These are phyloP conservation scores for Oscheius myriophilus DNA, from an alignment of 2,888 invertebrate genomes.

Conservation along the genomic window DNA sequence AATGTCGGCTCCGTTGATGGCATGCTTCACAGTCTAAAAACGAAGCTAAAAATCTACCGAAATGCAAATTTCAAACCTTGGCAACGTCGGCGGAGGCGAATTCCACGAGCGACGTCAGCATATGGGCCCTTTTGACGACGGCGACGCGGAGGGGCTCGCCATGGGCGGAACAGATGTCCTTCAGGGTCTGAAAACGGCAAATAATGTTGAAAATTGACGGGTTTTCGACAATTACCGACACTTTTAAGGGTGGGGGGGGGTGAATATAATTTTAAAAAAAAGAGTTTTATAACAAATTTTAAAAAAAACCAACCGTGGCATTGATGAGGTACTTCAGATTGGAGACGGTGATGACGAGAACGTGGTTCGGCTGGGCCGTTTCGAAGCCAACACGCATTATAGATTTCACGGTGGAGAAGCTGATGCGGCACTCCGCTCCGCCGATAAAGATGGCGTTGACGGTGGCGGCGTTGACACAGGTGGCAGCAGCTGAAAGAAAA, in stretches of 20 bases:
- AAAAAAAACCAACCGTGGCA: conserved; percentile 76
- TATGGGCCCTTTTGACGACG: conserved; percentile 74
- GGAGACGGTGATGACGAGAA: conserved; percentile 94
- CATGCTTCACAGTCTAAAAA: conserved; percentile 82
- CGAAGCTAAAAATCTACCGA: too few species aligned
- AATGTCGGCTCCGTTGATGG: conserved; percentile 96
- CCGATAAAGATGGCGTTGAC: conserved; percentile 71
- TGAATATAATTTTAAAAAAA: too few species aligned
- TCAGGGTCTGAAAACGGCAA: conserved; percentile 84
- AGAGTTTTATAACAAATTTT: too few species aligned
- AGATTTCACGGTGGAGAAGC: conserved; percentile 24
- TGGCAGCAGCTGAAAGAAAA: conserved; percentile 51
- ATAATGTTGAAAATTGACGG: neutral
- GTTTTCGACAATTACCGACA: too few species aligned
- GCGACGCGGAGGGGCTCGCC: conserved; percentile 96
- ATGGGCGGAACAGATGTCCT: conserved; percentile 93
- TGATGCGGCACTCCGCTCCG: neutral
- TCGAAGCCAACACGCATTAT: conserved; percentile 67
- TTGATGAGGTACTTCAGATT: conserved; percentile 99
- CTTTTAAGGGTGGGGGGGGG: too few species aligned
- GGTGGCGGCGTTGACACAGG: conserved; percentile 62
- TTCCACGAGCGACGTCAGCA: conserved; percentile 27
- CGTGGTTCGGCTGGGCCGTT: conserved; percentile 87
- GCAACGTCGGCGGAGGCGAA: conserved; percentile 25
- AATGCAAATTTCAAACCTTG: neutral